Evolutionary conservation across 2,797 vertebrate species (phyloP), one percentile per base, ranked within the genome.

Genomic region (Spinus pinus): DNA sequence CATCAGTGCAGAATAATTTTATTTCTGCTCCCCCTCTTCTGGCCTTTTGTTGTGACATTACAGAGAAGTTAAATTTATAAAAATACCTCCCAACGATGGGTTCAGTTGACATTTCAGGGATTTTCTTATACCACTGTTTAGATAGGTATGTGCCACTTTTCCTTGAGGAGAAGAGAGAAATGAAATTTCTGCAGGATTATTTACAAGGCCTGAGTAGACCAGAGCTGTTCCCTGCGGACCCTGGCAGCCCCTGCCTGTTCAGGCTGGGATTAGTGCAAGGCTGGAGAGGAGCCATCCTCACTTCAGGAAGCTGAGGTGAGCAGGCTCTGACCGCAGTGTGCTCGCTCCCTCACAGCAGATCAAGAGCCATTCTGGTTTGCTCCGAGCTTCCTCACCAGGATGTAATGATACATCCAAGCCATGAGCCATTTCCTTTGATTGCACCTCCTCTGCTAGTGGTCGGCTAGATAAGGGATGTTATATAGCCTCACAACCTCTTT

Each of bases 361-460:
- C 80, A 94, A 93, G 90, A 58, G 51, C 33, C 44, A 4, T 56
- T 44, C 77, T 77, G 58, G 31, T 79, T 65, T 93, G 60, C 35
- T 90, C 46, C 39, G 4, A 56, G 61, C 54, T 95, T 95, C 86
- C 92, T 90, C 69, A 58, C 51, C 90, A 94, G 93, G 91, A 95
- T 95, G 58, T 44, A 54, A 61, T 49, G 93, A 78, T 66, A 14
- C 80, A 86, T 88, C 75, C 94, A 78, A 94, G 72, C 35, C 39
- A 47, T 86, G 69, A 93, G 82, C 57, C 35, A 84, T 74, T 95
- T 96, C 91, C 95, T 95, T 67, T 0, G 1, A 69, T 33, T 91
- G 54, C 80, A 79, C 61, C 93, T 81, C 69, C 50, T 84, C 62
- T 65, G 39, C 10, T 50, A 69, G 73, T 90, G 90, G 61, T 78